phyloP scores from a whole-genome alignment of 2,888 invertebrate genomes.

The Himalopsyche anomala region DNA sequence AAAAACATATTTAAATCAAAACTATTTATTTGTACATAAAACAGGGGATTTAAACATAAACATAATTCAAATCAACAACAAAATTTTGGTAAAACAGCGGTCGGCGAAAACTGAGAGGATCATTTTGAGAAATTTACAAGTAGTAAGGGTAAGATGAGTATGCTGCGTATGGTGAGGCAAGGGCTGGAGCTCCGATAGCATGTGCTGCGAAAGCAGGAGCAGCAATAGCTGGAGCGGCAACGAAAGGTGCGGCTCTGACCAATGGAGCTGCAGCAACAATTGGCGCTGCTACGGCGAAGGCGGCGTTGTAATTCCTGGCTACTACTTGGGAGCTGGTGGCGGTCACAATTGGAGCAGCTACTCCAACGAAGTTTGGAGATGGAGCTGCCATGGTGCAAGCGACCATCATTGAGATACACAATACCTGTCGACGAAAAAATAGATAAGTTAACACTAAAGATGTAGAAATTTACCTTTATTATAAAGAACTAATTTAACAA shows the following conservation, averaged over 20 bases:
- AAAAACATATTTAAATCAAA: slow-evolving; percentile 6
- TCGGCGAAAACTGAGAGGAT: slow-evolving; percentile 23
- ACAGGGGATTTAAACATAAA: not conserved
- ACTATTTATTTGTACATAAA: slow-evolving; percentile 16
- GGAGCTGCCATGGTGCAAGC: slow-evolving; percentile 60
- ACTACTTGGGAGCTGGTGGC: slow-evolving; percentile 77
- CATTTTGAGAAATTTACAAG: slow-evolving; percentile 36
- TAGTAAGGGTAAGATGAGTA: slow-evolving; percentile 52
- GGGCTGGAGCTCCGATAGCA: slow-evolving; percentile 46
- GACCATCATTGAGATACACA: slow-evolving; percentile 61
- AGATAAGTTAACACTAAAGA: too few species aligned
- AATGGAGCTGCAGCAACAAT: slow-evolving; percentile 64
- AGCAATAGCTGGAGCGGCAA: slow-evolving; percentile 59
- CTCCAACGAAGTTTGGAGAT: slow-evolving; percentile 56
- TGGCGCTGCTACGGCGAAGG: slow-evolving; percentile 69
- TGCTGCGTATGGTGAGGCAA: slow-evolving; percentile 46
- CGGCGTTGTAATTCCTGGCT: slow-evolving; percentile 75
- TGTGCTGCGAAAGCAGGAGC: slow-evolving; percentile 61
- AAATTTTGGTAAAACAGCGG: slow-evolving; percentile 33
- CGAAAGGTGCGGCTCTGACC: slow-evolving; percentile 64
- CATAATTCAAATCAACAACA: not conserved
- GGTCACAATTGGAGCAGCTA: slow-evolving; percentile 70
- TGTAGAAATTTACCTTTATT: too few species aligned
- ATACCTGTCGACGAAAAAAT: slow-evolving; percentile 54
- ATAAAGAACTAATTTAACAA: too few species aligned